Base-by-base conservation (phyloP, 2,888 invertebrate genomes). In the Melanchra persicariae region DNA sequence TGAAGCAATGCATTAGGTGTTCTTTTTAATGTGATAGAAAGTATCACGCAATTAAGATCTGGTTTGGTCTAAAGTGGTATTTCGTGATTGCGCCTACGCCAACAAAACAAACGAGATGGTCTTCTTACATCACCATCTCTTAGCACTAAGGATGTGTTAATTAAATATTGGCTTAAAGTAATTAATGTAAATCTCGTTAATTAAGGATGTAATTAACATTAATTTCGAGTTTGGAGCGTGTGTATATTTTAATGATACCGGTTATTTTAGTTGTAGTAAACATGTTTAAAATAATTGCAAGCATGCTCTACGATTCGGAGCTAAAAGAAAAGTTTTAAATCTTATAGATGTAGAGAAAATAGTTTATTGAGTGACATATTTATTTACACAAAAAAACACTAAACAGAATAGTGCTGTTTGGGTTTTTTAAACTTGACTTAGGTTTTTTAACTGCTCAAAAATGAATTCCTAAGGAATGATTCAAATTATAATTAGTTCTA, bases 181-280 rank as follows among this genome's bases (percentile, higher is more conserved):
- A 54, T 62, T 49, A 26, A 49, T 57, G 12, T 68, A 45, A 49
- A 77, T 57, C 34, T 61, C 15, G 12, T 57, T 74, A 57, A 76
- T 68, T 76, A 76, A 64, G 52, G 77, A 76, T 64, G 69, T 54
- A 57, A 64, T 69, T 52, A 40, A 15, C 30, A 62, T 76, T 76
- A 40, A 58, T 52, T 45, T 45, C 22, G 12, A 24, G 49, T 57
- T 57, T 12, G n/a, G 12, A 52, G 40, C 19, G 43, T 69, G 59
- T 34, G 6, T 59, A 30, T 59, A 43, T 77, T 40, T 34, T 12
- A 26, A 51, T 10, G 34, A 47, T 59, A 63, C 70, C n/a, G 17
- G 82, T 79, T 70, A 22, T n/a, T 37, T 24, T 47, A 51, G 34
- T 49, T 22, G 1, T 24, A 7, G 19, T 40, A 40, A 63, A 55